Evolutionary conservation across 2,113 vertebrate species (phyloP).

Genomic region (Oncorhynchus mykiss): DNA sequence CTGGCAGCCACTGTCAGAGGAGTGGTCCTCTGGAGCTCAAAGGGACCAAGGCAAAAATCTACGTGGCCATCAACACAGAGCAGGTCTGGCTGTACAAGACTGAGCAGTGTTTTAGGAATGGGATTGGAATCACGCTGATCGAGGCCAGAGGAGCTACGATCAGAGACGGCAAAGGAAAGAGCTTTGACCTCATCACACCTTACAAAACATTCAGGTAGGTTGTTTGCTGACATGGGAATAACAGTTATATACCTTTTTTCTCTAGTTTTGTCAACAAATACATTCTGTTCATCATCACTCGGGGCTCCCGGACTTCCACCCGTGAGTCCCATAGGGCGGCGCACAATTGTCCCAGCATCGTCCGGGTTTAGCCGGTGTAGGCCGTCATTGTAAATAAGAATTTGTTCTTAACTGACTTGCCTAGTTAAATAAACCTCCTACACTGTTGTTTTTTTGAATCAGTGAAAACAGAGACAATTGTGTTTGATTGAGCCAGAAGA

Average conservation of each 20-base stretch:
- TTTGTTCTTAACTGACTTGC: too few species aligned
- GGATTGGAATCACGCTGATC: constrained; percentile 89
- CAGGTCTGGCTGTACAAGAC: constrained; percentile 96
- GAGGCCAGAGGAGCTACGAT: constrained; percentile 88
- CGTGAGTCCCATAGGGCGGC: too few species aligned
- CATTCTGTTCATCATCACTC: not conserved
- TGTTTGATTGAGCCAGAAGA: too few species aligned
- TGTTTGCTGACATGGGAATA: not conserved
- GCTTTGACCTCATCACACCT: constrained; percentile 93
- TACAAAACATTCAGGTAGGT: constrained; percentile 90
- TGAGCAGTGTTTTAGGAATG: constrained; percentile 91
- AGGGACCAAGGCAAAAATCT: constrained; percentile 90
- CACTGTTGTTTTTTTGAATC: not conserved
- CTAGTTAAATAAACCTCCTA: not conserved
- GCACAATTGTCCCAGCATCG: too few species aligned
- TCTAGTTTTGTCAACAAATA: not conserved
- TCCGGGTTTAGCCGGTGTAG: too few species aligned
- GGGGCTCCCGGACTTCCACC: too few species aligned
- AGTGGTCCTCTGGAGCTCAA: constrained; percentile 86
- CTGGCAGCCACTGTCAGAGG: constrained; percentile 79
- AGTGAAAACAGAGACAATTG: not conserved
- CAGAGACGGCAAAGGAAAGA: constrained; percentile 86
- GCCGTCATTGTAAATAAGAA: too few species aligned
- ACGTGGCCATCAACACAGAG: constrained; percentile 82
- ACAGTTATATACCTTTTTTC: not conserved